Percentiles rank a stretch among this genome's conserved stretches.
phyloP scores from a whole-genome alignment of 2,888 invertebrate genomes.

The Callyntrura guangdongensis region DNA sequence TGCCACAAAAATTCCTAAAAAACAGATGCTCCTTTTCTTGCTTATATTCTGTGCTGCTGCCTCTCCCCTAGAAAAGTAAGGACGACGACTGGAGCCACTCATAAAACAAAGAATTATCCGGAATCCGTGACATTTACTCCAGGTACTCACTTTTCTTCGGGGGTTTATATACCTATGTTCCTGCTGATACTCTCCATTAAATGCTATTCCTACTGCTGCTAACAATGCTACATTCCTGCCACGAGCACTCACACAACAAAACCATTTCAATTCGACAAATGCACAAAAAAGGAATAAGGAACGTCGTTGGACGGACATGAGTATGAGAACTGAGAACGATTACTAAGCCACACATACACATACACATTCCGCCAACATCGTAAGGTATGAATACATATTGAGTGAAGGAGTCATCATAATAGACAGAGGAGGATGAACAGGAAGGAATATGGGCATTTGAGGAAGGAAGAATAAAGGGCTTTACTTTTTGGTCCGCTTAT shows the following conservation, averaged over 20 bases:
- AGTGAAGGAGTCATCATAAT: background rate
- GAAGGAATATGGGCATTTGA: background rate
- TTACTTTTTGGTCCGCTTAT: conserved; percentile 9
- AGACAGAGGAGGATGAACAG: conserved; percentile 28
- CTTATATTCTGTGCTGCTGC: background rate
- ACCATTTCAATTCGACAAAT: conserved; percentile 34
- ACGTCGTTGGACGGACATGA: conserved; percentile 31
- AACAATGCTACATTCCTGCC: background rate
- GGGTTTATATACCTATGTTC: background rate
- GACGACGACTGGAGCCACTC: conserved; percentile 74
- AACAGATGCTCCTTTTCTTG: conserved; percentile 61
- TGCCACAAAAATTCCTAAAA: conserved; percentile 60
- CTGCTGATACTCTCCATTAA: background rate
- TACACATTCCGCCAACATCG: background rate
- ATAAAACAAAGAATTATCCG: conserved; percentile 76
- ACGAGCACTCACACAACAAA: background rate
- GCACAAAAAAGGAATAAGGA: background rate
- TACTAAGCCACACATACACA: conserved; percentile 13
- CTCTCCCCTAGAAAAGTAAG: conserved; percentile 69
- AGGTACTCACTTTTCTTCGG: conserved; percentile 59
- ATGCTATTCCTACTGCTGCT: background rate
- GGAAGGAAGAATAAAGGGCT: conserved; percentile 32
- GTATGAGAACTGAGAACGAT: conserved; percentile 44
- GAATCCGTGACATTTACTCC: conserved; percentile 79
- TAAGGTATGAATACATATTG: conserved; percentile 20